A percentile compares a stretch with the other conserved stretches of the same genome.
Conservation (phyloP, 2,888 invertebrate species). For the Trachelus iudaicus region DNA sequence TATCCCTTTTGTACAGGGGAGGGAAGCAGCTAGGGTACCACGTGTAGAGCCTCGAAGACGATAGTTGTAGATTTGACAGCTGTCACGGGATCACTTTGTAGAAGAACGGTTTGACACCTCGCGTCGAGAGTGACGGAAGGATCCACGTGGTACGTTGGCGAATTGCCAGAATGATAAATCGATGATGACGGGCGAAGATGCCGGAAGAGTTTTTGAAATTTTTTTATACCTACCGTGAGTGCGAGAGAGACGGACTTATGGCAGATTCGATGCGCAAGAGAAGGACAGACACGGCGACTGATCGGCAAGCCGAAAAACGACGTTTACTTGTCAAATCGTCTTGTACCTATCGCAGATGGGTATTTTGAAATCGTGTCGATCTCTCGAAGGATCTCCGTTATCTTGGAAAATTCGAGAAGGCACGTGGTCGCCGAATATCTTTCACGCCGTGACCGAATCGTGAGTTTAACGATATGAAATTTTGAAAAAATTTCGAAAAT, state of each 20-base stretch:
- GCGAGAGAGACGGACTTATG: background rate
- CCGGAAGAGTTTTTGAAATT: background rate
- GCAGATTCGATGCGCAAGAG: background rate
- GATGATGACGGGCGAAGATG: background rate
- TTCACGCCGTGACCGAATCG: background rate
- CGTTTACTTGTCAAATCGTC: too few species aligned
- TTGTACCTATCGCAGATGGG: background rate
- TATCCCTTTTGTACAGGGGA: background rate
- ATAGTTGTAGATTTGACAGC: background rate
- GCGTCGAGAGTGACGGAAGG: background rate
- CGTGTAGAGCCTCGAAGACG: background rate
- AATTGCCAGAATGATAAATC: background rate
- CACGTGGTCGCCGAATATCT: background rate
- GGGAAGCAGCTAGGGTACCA: background rate
- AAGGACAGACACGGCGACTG: background rate
- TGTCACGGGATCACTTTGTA: background rate
- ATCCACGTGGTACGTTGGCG: background rate
- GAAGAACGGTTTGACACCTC: background rate
- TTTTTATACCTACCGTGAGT: background rate
- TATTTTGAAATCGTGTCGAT: background rate
- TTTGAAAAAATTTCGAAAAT: background rate
- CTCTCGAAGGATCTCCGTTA: background rate
- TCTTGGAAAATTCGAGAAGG: background rate
- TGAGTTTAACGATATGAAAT: too few species aligned
- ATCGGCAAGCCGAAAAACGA: background rate